These are phyloP conservation scores for Drosophila yakuba DNA, from an alignment of 1,140 invertebrate genomes.

Conservation along the genomic window DNA sequence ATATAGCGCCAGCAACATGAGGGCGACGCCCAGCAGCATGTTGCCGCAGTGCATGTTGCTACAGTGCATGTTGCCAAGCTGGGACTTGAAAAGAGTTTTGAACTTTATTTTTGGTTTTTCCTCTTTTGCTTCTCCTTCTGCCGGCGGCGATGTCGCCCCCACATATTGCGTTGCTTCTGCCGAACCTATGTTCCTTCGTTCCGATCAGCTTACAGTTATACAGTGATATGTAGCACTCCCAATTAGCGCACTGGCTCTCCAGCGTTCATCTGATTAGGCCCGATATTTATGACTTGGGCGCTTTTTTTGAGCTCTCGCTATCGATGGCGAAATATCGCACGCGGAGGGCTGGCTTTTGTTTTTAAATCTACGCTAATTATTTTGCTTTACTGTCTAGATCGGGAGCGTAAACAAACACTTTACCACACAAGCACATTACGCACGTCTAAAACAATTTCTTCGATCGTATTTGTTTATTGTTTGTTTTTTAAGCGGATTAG, in stretches of 20 bases:
- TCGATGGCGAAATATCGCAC: conserved; percentile 61
- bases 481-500: conserved; percentile 15
- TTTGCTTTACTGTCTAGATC: conserved; percentile 44
- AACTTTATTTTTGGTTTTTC: conserved; percentile 9
- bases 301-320: conserved; percentile 43
- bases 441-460: conserved; percentile 25
- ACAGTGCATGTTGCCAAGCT: conserved; percentile 22
- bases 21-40: conserved; percentile 44
- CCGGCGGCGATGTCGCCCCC: conserved; percentile 37
- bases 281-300: conserved; percentile 65
- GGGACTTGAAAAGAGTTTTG: conserved; percentile 12
- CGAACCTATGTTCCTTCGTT: conserved; percentile 16
- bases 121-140: conserved; percentile 33
- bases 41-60: conserved; percentile 28
- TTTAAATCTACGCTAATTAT: conserved; percentile 35
- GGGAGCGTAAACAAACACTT: conserved; percentile 39
- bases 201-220: conserved; percentile 52
- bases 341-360: conserved; percentile 50
- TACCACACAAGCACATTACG: conserved; percentile 31
- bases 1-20: conserved; percentile 29
- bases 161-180: conserved; percentile 49
- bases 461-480: conserved; percentile 32
- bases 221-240: conserved; percentile 47
- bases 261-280: conserved; percentile 55
- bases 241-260: conserved; percentile 54